Percentiles rank a stretch among this genome's conserved stretches.
Conservation (phyloP, 2,888 invertebrate species). For the Idaea biselata region DNA sequence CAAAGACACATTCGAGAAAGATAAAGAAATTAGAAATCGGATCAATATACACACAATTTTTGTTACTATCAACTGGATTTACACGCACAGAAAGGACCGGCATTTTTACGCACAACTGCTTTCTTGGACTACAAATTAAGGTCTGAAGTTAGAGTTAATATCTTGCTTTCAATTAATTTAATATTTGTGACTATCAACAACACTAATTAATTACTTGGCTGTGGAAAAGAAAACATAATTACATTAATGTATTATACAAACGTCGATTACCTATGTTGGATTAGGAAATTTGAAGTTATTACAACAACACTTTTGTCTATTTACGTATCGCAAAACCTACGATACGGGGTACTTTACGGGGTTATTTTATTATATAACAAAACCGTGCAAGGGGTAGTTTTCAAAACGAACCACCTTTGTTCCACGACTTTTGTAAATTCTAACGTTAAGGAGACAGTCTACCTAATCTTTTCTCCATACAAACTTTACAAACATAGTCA, state of each 20-base stretch:
- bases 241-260: neutral
- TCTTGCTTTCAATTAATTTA: neutral
- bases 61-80: neutral
- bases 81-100: neutral
- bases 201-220: neutral
- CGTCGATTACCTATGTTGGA: neutral
- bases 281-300: neutral
- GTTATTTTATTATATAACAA: too few relatives aligned
- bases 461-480: too few relatives aligned
- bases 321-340: too few relatives aligned
- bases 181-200: neutral
- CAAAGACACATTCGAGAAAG: neutral
- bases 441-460: too few relatives aligned
- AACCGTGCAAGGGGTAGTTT: too few relatives aligned
- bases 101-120: neutral
- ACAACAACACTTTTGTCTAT: too few relatives aligned
- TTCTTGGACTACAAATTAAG: neutral
- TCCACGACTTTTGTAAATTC: too few relatives aligned
- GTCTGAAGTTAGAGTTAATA: neutral
- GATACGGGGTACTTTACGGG: too few relatives aligned
- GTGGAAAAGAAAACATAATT: neutral
- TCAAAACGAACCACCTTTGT: too few relatives aligned
- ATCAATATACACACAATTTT: neutral
- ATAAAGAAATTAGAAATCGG: neutral
- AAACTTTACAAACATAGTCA: too few relatives aligned